phyloP scores from a whole-genome alignment of 2,113 vertebrate species.

The Vombatus ursinus region DNA sequence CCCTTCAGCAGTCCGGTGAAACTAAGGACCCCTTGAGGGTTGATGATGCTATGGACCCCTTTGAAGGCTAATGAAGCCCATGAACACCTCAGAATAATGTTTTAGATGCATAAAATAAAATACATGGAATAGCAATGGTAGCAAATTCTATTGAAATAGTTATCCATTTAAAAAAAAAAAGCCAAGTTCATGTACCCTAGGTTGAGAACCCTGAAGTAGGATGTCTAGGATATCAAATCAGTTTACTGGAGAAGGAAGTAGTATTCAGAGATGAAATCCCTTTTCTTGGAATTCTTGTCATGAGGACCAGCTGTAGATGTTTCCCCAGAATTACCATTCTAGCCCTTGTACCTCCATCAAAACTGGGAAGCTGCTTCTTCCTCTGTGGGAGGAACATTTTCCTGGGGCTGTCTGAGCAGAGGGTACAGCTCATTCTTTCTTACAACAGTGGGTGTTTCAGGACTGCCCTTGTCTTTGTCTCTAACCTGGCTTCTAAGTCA shows the following conservation, averaged over 20 bases:
- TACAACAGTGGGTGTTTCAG: neutral
- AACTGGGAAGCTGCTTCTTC: neutral
- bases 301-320: neutral
- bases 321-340: neutral
- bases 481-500: conserved; percentile 1
- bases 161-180: no score
- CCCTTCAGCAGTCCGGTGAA: neutral
- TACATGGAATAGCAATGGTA: neutral
- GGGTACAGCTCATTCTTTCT: neutral
- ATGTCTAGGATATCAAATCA: neutral
- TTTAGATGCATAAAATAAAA: neutral
- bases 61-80: neutral
- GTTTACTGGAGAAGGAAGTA: neutral
- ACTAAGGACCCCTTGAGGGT: neutral
- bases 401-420: neutral
- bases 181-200: neutral
- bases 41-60: neutral
- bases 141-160: neutral
- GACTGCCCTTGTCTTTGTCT: neutral
- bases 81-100: neutral
- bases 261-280: neutral
- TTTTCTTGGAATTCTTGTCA: neutral
- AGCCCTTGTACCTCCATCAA: neutral
- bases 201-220: neutral
- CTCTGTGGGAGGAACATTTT: neutral